phyloP scores from a whole-genome alignment of 2,113 vertebrate genomes.

The Psophia crepitans region DNA sequence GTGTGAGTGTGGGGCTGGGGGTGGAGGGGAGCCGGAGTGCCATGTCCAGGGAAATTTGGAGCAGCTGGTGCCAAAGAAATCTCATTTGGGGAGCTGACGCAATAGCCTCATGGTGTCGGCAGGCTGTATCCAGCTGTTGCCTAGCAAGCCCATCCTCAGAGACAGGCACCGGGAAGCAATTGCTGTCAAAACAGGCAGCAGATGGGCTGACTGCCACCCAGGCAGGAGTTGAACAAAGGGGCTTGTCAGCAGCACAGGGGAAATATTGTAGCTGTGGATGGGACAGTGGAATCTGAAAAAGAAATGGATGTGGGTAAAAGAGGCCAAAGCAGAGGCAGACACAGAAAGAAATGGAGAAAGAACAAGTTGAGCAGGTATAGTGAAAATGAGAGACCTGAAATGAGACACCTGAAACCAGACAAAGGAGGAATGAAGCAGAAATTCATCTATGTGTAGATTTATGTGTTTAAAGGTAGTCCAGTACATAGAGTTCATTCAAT shows the following conservation, averaged over 20 bases:
- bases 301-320: too few species aligned
- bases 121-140: background rate
- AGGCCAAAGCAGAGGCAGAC: background rate
- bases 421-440: background rate
- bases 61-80: background rate
- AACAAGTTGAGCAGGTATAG: background rate
- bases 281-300: background rate
- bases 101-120: background rate
- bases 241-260: rapidly evolving
- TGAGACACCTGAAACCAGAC: background rate
- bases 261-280: background rate
- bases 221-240: background rate
- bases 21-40: background rate
- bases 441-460: background rate
- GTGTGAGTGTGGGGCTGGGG: background rate
- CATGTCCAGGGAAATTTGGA: background rate
- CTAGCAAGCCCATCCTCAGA: background rate
- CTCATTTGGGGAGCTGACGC: background rate
- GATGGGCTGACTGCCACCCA: background rate
- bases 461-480: background rate
- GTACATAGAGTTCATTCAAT: background rate
- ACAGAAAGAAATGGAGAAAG: background rate
- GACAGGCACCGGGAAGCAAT: background rate
- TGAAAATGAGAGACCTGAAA: background rate
- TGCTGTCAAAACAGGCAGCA: background rate